These are phyloP conservation scores for Acleris sparsana DNA, from an alignment of 2,888 invertebrate species.

Conservation along the genomic window DNA sequence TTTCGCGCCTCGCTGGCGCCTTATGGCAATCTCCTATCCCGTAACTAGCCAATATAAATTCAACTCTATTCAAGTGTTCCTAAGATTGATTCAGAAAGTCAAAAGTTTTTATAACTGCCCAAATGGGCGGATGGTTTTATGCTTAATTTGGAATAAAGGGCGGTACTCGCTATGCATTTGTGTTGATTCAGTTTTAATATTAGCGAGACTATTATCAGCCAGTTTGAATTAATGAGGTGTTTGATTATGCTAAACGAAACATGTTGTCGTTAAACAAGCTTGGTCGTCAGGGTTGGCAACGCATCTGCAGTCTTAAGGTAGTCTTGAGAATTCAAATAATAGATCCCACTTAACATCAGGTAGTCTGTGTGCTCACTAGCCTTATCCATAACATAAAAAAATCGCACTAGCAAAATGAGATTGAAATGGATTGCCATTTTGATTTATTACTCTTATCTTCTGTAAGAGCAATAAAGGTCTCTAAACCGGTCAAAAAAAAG, in stretches of 20 bases:
- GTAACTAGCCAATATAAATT: conserved; percentile 42
- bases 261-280: no score
- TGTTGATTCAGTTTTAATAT: conserved; percentile 32
- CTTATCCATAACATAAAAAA: no score
- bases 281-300: no score
- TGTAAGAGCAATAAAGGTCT: no score
- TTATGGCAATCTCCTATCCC: conserved; percentile 43
- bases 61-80: conserved; percentile 43
- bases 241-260: neutral
- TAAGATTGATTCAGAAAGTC: conserved; percentile 7
- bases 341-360: no score
- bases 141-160: conserved; percentile 33
- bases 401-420: no score
- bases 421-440: no score
- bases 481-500: no score
- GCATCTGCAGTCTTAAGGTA: no score
- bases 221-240: conserved; percentile 21
- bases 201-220: conserved; percentile 20
- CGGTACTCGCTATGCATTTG: conserved; percentile 6
- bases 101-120: conserved; percentile 19
- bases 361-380: no score
- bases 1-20: conserved; percentile 56
- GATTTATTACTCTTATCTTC: no score
- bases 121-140: conserved; percentile 12
- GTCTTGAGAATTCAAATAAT: no score